Base-by-base conservation (phyloP, 2,888 invertebrate genomes). In the Linnaemya vulpina region DNA sequence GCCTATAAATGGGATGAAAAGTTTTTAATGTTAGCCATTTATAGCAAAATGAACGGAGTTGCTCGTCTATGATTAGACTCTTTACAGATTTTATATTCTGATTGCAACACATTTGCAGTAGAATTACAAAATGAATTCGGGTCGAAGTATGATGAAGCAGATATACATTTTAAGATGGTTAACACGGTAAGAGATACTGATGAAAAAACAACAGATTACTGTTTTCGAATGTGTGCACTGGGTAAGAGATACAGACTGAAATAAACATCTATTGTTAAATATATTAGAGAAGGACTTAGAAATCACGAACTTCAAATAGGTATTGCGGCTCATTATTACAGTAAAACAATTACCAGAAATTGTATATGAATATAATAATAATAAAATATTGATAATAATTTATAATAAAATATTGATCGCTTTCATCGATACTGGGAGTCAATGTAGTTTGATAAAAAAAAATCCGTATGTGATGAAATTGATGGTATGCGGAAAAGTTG, bases 1-100 rank as follows among this genome's bases (percentile, higher is more conserved):
- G 70, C 55, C 3, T 70, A 55, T 25, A 15, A 35, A 22, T 20
- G 43, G 71, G 30, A 71, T 11, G 71, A 60, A 43, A 58, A 51
- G 13, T 71, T n/a, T 17, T 60, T 71, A 55, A 15, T 70, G 15
- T 9, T 71, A 0, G 71, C 71, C n/a, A 30, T 71, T 1, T 71
- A 58, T 30, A 71, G 71, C 22, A 43, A 13, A 38, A 62, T 62
- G 49, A 73, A 60, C 35, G 49, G 49, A 4, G 49, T 7, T 22
- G 60, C 73, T n/a, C 60, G 73, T 13, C 20, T 73, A 22, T 49
- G 46, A 62, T 38, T 73, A 15, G 73, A 73, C 38, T 62, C 49
- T 30, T 9, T 73, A 4, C 35, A 73, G 35, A 38, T 4, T n/a
- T 20, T 71, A 11, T 13, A 25, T 10, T 71, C 43, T 13, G 17